Percentiles rank a stretch among this genome's conserved stretches.
Evolutionary conservation across 2,113 vertebrate genomes (phyloP).

Genomic region (Nansenia antarctica): DNA sequence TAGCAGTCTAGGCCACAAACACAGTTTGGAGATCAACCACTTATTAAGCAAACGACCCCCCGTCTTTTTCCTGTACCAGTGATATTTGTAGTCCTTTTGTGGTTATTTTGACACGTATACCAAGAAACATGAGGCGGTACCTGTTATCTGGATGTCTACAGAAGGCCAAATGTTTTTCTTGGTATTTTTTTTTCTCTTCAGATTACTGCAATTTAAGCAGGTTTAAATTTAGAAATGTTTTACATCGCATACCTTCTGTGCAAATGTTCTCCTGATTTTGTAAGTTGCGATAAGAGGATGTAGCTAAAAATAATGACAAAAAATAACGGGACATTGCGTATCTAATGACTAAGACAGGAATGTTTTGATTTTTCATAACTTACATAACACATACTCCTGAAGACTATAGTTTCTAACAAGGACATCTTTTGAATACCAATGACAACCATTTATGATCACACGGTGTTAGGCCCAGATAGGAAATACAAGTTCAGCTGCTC

Average conservation of each 20-base stretch:
- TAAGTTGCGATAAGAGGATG: not conserved
- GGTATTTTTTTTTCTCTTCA: no score
- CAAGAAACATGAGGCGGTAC: conserved; percentile 10
- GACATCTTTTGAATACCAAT: not conserved
- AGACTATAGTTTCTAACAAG: not conserved
- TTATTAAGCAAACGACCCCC: not conserved
- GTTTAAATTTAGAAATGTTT: no score
- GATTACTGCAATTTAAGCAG: no score
- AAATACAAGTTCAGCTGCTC: not conserved
- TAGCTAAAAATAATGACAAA: not conserved
- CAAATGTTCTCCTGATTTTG: no score
- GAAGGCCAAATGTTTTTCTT: no score
- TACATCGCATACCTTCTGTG: no score
- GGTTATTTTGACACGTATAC: not conserved
- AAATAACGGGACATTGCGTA: not conserved
- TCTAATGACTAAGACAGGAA: conserved; percentile 22
- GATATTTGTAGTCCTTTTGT: not conserved
- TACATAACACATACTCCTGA: not conserved
- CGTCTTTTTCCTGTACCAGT: not conserved
- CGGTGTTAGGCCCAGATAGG: not conserved
- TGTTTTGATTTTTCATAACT: conserved; percentile 32
- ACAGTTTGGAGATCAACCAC: not conserved
- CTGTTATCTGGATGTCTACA: conserved; percentile 2
- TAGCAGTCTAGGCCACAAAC: not conserved
- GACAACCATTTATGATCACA: no score